These are phyloP conservation scores for Zeugodacus cucurbitae DNA, from an alignment of 1,140 invertebrate genomes.

Conservation along the genomic window DNA sequence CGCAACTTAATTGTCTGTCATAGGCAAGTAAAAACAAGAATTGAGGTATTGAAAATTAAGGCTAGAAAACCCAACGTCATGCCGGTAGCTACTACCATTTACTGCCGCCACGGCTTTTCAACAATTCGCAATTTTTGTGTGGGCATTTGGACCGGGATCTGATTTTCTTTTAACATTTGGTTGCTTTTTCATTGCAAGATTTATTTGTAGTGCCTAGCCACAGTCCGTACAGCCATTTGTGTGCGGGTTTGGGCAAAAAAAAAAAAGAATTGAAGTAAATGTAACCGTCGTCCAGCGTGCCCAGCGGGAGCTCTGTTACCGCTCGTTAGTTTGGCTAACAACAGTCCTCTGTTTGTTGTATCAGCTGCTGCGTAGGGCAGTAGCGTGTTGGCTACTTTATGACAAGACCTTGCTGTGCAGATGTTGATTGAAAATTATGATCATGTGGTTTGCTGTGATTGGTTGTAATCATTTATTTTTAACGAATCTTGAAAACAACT, in stretches of 20 bases:
- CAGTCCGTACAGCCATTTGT: neutral
- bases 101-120: constrained; percentile 5
- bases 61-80: neutral
- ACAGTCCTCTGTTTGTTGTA: neutral
- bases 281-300: neutral
- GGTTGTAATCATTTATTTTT: neutral
- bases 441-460: neutral
- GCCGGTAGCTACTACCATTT: neutral
- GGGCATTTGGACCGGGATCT: neutral
- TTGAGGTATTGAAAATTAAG: neutral
- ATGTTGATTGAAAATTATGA: constrained; percentile 24
- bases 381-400: constrained; percentile 25
- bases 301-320: neutral
- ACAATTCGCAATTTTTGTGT: constrained; percentile 6
- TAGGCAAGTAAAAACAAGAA: neutral
- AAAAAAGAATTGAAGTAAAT: neutral
- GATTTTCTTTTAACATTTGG: neutral
- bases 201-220: neutral
- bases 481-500: neutral
- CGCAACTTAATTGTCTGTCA: constrained; percentile 23
- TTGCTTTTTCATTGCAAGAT: neutral
- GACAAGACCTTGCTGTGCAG: neutral
- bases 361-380: constrained; percentile 6
- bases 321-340: neutral
- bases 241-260: neutral